These are phyloP conservation scores for Halesus radiatus DNA, from an alignment of 1,140 invertebrate species.

Conservation along the genomic window DNA sequence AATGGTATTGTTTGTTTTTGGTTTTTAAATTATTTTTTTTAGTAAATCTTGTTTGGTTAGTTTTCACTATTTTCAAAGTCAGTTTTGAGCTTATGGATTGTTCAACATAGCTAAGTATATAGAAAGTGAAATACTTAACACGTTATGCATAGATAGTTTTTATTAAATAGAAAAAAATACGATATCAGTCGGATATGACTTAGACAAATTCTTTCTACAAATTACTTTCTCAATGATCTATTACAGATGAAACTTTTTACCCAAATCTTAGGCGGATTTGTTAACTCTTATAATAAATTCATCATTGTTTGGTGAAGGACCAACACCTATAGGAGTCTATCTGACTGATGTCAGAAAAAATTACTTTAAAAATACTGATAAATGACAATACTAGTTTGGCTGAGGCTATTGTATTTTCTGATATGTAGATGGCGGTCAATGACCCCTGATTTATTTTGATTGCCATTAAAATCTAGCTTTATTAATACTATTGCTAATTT, in stretches of 20 bases:
- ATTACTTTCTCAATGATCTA: no score
- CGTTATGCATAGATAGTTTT: constrained; percentile 27
- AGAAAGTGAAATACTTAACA: constrained; percentile 36
- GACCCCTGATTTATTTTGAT: constrained; percentile 43
- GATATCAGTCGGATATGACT: constrained; percentile 18
- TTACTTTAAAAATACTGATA: constrained; percentile 51
- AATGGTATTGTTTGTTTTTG: no score
- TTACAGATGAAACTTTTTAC: no score
- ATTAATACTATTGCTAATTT: constrained; percentile 27
- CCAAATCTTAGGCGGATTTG: no score
- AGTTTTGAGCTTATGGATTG: constrained; percentile 36
- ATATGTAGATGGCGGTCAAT: constrained; percentile 20
- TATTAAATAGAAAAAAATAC: constrained; percentile 26
- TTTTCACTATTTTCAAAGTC: background rate
- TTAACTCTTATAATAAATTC: no score
- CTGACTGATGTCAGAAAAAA: constrained; percentile 21
- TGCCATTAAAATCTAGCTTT: constrained; percentile 51
- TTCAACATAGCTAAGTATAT: constrained; percentile 30
- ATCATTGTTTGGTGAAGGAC: no score
- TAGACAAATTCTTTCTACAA: no score
- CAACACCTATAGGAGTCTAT: background rate
- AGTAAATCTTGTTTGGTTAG: no score
- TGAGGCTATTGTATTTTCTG: constrained; percentile 46
- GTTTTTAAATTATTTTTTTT: no score
- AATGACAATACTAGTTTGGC: constrained; percentile 56